A percentile compares a stretch with the other conserved stretches of the same genome.
These are phyloP conservation scores for Drosophila mercatorum DNA, from an alignment of 2,888 invertebrate species.

Conservation along the genomic window DNA sequence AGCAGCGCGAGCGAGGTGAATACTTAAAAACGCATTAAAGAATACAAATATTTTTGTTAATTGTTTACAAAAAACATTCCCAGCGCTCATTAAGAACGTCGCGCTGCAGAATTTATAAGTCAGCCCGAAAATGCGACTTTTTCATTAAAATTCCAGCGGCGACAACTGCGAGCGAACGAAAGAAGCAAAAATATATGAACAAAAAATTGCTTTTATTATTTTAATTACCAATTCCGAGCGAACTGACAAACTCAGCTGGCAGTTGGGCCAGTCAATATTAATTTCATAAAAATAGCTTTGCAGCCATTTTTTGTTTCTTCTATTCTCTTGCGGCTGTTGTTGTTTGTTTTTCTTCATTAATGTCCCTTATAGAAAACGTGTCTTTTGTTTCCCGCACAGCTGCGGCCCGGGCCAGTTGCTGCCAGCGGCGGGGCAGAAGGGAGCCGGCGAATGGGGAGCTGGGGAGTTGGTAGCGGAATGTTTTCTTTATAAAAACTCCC, in stretches of 20 bases:
- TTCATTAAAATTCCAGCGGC: slow-evolving; percentile 75
- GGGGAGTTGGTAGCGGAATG: slow-evolving; percentile 42
- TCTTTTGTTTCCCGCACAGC: slow-evolving; percentile 68
- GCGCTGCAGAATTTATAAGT: slow-evolving; percentile 58
- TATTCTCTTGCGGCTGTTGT: slow-evolving; percentile 11
- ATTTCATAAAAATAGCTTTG: slow-evolving; percentile 76
- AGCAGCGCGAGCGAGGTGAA: slow-evolving; percentile 20
- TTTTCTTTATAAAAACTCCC: slow-evolving; percentile 65
- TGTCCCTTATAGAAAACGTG: slow-evolving; percentile 66
- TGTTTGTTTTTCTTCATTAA: slow-evolving; percentile 60
- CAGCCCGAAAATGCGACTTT: slow-evolving; percentile 58
- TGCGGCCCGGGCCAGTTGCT: slow-evolving; percentile 26
- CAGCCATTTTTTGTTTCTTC: slow-evolving; percentile 39
- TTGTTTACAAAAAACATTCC: slow-evolving; percentile 74
- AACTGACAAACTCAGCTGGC: slow-evolving; percentile 63
- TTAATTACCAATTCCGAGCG: slow-evolving; percentile 77
- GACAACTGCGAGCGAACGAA: slow-evolving; percentile 6
- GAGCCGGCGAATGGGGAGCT: slow-evolving; percentile 28
- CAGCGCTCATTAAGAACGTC: slow-evolving; percentile 56
- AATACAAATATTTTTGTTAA: slow-evolving; percentile 54
- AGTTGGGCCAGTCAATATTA: slow-evolving; percentile 71
- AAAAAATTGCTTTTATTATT: slow-evolving; percentile 78
- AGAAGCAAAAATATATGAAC: slow-evolving; percentile 15
- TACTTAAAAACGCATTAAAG: slow-evolving; percentile 68
- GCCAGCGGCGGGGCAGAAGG: background rate